Percentiles rank a stretch among this genome's conserved stretches.
Conservation (phyloP, 2,113 vertebrate species). For the Percina caprodes region DNA sequence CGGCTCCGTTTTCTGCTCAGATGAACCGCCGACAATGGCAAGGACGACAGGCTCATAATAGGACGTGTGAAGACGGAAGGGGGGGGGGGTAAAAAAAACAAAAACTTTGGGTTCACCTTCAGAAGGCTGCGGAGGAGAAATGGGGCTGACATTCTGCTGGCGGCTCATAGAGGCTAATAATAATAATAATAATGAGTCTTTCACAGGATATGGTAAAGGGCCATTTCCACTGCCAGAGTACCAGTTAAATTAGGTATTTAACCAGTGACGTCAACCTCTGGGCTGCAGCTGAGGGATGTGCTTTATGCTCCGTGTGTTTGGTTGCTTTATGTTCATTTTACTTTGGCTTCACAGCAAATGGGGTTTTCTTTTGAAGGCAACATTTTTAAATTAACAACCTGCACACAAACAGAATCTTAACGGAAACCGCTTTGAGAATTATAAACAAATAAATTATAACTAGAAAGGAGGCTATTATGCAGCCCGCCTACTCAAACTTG, state of each 20-base stretch:
- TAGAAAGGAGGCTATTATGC: no score
- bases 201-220: constrained; percentile 5
- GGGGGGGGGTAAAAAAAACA: no score
- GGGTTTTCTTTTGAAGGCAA: neutral
- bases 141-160: constrained; percentile 30
- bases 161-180: constrained; percentile 3
- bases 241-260: constrained; percentile 29
- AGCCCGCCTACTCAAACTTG: neutral
- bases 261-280: constrained; percentile 21
- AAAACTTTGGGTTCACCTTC: constrained; percentile 47
- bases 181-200: constrained; percentile 25
- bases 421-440: neutral
- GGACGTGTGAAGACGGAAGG: neutral
- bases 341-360: neutral
- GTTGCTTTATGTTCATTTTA: neutral
- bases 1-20: constrained; percentile 50
- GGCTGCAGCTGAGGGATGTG: neutral
- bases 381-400: neutral
- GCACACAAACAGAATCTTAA: neutral
- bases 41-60: constrained; percentile 15
- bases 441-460: neutral
- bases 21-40: constrained; percentile 31
- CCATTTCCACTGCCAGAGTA: constrained; percentile 14
- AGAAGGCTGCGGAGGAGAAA: neutral
- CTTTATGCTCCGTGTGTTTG: neutral